Evolutionary conservation across 2,888 invertebrate species (phyloP), one percentile per base, ranked within the genome.

Genomic region (Balanococcus diminutus): DNA sequence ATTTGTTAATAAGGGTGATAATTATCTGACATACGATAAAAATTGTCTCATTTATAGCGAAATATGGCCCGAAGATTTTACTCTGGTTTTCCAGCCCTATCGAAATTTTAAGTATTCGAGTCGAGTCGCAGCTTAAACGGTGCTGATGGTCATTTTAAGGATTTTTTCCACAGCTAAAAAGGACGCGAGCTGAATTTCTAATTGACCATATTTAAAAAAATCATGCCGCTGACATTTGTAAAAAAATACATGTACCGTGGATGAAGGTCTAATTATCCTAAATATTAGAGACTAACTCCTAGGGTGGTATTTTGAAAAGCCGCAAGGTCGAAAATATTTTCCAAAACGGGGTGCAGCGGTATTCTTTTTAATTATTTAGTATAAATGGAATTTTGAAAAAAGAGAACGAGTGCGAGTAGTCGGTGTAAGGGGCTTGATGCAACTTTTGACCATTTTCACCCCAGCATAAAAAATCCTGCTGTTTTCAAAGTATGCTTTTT

Each of bases 21-120:
- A 75, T 75, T 75, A 75, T 25, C 32, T 32, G 75, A 75, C 75
- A 75, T n/a, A 75, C 75, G 75, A 75, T 75, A 75, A 75, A 75
- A 75, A 75, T 75, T 75, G 32, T 32, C 32, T 75, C 75, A 75
- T 75, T 75, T 75, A 75, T 75, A 9, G 32, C 75, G 32, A 75
- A 75, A 32, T 75, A 75, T 75, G 32, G 32, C 32, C 36, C 32
- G n/a, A 75, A 75, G 75, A 75, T 32, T 75, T 36, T n/a, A 36
- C 67, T 67, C 32, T 14, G n/a, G 14, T 72, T 25, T 72, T 56
- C 56, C 3, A 11, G 67, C 67, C 67, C 67, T 28, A n/a, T 67
- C 25, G 9, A 51, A 51, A 51, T 51, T 67, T 67, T 25, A 67
- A 67, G 61, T 28, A 75, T 75, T 75, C 75, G 1, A 75, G 36